These are phyloP conservation scores for Solea senegalensis DNA, from an alignment of 2,113 vertebrate genomes.

Conservation along the genomic window DNA sequence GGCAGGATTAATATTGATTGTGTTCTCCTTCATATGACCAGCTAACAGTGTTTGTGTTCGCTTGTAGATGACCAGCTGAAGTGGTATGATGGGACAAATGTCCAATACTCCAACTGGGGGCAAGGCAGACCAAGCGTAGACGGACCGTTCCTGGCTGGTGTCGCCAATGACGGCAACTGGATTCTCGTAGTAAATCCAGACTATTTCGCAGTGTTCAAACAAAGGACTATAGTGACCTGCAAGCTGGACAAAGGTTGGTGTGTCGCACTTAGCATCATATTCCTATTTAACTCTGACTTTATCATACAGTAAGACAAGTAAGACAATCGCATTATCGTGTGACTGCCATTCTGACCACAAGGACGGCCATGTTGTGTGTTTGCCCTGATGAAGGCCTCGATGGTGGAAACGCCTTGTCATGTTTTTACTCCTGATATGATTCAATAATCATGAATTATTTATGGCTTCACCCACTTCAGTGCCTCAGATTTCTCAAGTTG, in stretches of 20 bases:
- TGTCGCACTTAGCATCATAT: neutral
- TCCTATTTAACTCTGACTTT: neutral
- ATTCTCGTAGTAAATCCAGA: conserved; percentile 74
- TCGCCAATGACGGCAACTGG: conserved; percentile 86
- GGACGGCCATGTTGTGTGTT: no score
- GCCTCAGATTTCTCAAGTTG: no score
- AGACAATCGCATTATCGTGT: no score
- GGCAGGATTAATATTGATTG: conserved; percentile 7
- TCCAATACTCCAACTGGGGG: conserved; percentile 92
- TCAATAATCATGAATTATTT: no score
- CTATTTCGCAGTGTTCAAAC: conserved; percentile 77
- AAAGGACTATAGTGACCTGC: conserved; percentile 88
- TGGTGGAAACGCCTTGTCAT: no score
- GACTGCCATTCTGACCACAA: no score
- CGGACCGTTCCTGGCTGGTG: conserved; percentile 84
- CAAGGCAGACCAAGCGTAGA: conserved; percentile 83
- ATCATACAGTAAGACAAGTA: no score
- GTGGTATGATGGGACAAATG: conserved; percentile 90
- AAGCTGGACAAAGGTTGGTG: conserved; percentile 90
- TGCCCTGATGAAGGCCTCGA: no score
- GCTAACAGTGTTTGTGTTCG: conserved; percentile 20
- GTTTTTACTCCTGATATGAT: no score
- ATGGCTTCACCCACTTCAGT: no score
- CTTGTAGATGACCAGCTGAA: conserved; percentile 82
- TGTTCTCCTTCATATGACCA: conserved; percentile 4